Evolutionary conservation across 1,140 invertebrate genomes (phyloP).

Genomic region (Drosophila funebris): DNA sequence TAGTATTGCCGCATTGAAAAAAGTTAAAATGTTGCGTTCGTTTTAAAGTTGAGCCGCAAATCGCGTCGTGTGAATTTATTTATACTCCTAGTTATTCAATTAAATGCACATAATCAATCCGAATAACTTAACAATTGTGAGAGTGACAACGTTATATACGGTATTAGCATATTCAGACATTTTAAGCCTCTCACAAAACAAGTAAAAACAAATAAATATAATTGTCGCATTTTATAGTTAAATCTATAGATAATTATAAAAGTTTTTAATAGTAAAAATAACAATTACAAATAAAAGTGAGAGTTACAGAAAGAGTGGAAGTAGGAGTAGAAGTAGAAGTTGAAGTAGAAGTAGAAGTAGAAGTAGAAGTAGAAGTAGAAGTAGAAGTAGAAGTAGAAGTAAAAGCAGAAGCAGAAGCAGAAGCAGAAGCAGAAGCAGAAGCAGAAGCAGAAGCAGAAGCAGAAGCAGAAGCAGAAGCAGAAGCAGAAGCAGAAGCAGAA

Average conservation of each 20-base stretch:
- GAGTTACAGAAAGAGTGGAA: no score
- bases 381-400: background rate
- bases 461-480: background rate
- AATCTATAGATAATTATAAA: background rate
- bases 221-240: no score
- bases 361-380: background rate
- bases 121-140: slow-evolving; percentile 8
- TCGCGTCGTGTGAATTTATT: background rate
- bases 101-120: slow-evolving; percentile 1
- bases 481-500: background rate
- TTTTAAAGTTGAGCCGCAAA: background rate
- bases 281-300: no score
- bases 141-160: slow-evolving; percentile 1
- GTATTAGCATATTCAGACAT: background rate
- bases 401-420: no score
- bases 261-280: no score
- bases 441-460: no score
- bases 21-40: slow-evolving; percentile 30
- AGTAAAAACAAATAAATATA: background rate
- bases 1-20: slow-evolving; percentile 40
- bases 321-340: no score
- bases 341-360: no score
- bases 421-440: no score
- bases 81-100: slow-evolving; percentile 14
- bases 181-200: slow-evolving; percentile 2